Conservation (phyloP, 2,797 vertebrate genomes). For the Selene dorsalis region DNA sequence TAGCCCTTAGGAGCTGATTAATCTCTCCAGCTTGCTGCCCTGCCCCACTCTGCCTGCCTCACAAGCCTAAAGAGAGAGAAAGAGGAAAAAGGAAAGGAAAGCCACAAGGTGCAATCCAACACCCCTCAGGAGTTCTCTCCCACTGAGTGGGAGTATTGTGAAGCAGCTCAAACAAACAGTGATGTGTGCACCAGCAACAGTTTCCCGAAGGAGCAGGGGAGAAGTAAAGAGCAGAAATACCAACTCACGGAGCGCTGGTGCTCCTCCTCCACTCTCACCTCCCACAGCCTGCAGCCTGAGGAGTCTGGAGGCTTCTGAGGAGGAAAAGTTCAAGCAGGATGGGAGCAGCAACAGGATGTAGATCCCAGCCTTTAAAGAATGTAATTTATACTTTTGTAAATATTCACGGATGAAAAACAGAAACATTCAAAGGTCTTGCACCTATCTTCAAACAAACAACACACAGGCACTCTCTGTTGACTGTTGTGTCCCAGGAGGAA, state of each 20-base stretch:
- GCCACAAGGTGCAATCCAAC: conserved; percentile 63
- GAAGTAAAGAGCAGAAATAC: conserved; percentile 43
- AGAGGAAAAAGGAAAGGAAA: conserved; percentile 46
- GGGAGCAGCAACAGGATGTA: not conserved
- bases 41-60: conserved; percentile 32
- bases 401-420: conserved; percentile 38
- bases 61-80: conserved; percentile 22
- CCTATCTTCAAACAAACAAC: conserved; percentile 36
- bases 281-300: conserved; percentile 22
- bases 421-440: not conserved
- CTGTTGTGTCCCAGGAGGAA: conserved; percentile 36
- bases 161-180: conserved; percentile 68
- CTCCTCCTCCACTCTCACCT: conserved; percentile 40
- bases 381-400: conserved; percentile 25
- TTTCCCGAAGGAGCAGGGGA: conserved; percentile 57
- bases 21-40: conserved; percentile 46
- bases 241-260: not conserved
- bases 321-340: conserved; percentile 33
- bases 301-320: conserved; percentile 15
- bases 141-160: conserved; percentile 69
- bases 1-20: conserved; percentile 65
- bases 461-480: conserved; percentile 12
- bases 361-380: conserved; percentile 4
- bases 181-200: conserved; percentile 65
- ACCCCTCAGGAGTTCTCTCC: conserved; percentile 56